phyloP scores from a whole-genome alignment of 2,888 invertebrate genomes.

The Tyria jacobaeae region DNA sequence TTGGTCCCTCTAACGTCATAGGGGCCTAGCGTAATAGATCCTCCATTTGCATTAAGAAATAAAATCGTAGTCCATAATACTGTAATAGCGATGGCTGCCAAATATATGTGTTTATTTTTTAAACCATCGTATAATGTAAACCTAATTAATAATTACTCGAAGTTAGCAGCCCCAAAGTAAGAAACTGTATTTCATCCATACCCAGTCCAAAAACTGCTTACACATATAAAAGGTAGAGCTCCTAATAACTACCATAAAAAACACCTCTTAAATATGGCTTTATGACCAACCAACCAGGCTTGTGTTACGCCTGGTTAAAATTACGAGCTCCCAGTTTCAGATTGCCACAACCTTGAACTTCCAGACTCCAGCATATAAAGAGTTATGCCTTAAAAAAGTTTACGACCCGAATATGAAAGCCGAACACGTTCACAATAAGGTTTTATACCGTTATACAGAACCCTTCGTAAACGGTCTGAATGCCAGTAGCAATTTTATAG shows the following conservation, averaged over 20 bases:
- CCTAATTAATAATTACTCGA: too few species aligned
- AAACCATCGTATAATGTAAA: too few species aligned
- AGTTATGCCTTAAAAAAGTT: slow-evolving; percentile 32
- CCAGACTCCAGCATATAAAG: slow-evolving; percentile 11
- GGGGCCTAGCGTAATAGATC: too few species aligned
- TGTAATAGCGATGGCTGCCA: too few species aligned
- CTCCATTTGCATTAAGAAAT: too few species aligned
- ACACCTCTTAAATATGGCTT: neutral
- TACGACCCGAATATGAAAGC: slow-evolving; percentile 49
- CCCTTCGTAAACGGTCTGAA: slow-evolving; percentile 44
- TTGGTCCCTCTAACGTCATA: too few species aligned
- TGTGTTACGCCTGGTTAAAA: too few species aligned
- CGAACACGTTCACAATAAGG: slow-evolving; percentile 53
- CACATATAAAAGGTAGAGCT: neutral
- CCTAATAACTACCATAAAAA: neutral
- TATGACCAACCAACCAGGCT: neutral
- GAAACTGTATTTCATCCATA: too few species aligned
- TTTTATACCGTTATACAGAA: slow-evolving; percentile 36
- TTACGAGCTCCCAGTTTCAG: slow-evolving; percentile 1
- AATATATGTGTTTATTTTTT: too few species aligned
- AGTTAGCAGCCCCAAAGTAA: too few species aligned
- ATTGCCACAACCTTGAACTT: slow-evolving; percentile 39
- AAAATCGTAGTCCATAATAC: too few species aligned
- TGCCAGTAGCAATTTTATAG: slow-evolving; percentile 61
- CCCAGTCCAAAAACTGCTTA: neutral